Conservation (phyloP, 2,113 vertebrate genomes). For the Aleadryas rufinucha region DNA sequence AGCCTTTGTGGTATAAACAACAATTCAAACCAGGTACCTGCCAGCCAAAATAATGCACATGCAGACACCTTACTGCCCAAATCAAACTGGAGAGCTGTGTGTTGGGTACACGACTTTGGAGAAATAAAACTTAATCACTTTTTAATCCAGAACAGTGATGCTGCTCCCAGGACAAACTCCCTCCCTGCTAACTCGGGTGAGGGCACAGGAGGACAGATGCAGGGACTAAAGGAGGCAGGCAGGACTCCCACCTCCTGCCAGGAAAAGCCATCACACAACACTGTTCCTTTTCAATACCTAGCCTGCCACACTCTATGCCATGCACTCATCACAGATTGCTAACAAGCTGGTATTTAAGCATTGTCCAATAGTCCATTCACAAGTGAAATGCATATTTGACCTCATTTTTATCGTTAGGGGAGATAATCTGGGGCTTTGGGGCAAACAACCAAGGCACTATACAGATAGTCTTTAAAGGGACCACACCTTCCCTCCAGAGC, state of each 20-base stretch:
- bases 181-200: fast-evolving
- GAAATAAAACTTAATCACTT: not conserved
- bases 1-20: not conserved
- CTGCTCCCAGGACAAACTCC: not conserved
- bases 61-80: not conserved
- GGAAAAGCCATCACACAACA: not conserved
- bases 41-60: not conserved
- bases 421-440: not conserved
- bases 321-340: not conserved
- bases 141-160: not conserved
- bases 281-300: not conserved
- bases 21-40: not conserved
- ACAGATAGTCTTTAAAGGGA: not conserved
- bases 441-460: not conserved
- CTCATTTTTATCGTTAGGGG: not conserved
- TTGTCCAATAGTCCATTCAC: not conserved
- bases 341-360: not conserved
- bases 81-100: not conserved
- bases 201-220: not conserved
- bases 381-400: not conserved
- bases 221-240: not conserved
- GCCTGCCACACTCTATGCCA: not conserved
- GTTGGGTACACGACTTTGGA: not conserved
- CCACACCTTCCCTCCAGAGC: not conserved
- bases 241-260: not conserved